Base-by-base conservation (phyloP, 1,140 invertebrate genomes). In the Saccostrea cuccullata region DNA sequence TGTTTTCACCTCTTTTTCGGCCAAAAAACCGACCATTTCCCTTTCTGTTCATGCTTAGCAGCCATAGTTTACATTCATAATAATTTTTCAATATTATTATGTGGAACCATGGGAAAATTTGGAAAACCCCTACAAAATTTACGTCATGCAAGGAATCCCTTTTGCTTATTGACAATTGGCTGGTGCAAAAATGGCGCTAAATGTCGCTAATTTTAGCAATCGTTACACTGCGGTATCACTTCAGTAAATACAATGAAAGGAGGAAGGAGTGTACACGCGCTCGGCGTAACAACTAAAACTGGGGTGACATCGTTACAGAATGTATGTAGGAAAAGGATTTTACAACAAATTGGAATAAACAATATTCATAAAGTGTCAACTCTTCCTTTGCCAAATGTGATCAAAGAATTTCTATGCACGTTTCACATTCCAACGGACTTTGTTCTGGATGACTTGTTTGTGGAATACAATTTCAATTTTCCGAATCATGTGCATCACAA, bases 11-110 rank as follows among this genome's bases (percentile, higher is more conserved):
- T 87, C 91, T 92, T 89, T 89, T 93, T 85, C 92, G 90, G 64
- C 92, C 92, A 89, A 92, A 93, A 87, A 85, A 88, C 17, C 92
- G 93, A 64, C 93, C 93, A 86, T 92, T 91, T 88, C 91, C 93
- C 90, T 92, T 92, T 67, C 93, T 92, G 90, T 94, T 89, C 92
- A 94, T 93, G 84, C 60, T 89, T 88, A 88, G 91, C 92, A 92
- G 93, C 94, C 94, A 94, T 94, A 84, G 82, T 84, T 84, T 84
- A 86, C 90, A 92, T 90, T 90, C 89, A 90, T 86, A 82, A 56
- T 64, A 85, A 83, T 64, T 64, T 64, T 64, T 17, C n/a, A 64
- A 84, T 85, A 64, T 73, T 82, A 77, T 84, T 84, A 84, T 55
- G 82, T n/a, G 70, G 86, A 67, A 89, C 77, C 82, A 55, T 77